Conservation (phyloP, 2,113 vertebrate species). For the Centropristis striata region DNA sequence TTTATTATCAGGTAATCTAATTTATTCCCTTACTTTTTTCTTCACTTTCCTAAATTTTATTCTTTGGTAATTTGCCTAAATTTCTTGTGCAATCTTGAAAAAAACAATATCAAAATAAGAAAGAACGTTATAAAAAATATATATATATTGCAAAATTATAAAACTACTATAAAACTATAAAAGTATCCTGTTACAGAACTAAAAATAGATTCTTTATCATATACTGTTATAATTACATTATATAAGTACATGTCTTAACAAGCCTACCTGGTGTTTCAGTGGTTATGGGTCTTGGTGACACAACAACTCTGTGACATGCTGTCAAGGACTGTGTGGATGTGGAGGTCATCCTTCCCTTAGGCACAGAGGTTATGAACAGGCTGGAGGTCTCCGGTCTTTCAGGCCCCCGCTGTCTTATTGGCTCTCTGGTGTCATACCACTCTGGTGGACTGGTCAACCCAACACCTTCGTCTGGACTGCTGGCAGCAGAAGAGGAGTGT, state of each 20-base stretch:
- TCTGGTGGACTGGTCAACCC: conserved; percentile 66
- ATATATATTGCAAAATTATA: too few relatives aligned
- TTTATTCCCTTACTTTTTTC: too few relatives aligned
- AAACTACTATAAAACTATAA: neutral
- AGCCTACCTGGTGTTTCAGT: conserved; percentile 61
- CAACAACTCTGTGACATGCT: conserved; percentile 6
- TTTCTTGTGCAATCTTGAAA: too few relatives aligned
- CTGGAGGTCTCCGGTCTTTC: conserved; percentile 76
- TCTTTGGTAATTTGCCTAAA: too few relatives aligned
- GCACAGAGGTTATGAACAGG: conserved; percentile 74
- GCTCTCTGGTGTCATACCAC: conserved; percentile 49
- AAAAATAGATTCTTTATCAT: neutral
- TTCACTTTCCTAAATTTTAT: too few relatives aligned
- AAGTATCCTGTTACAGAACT: neutral
- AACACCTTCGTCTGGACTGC: conserved; percentile 64
- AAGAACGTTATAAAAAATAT: too few relatives aligned
- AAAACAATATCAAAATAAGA: too few relatives aligned
- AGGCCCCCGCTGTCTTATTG: conserved; percentile 30
- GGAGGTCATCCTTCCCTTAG: conserved; percentile 46
- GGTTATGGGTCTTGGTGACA: conserved; percentile 17
- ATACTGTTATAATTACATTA: neutral
- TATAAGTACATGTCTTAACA: neutral
- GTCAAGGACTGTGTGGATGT: conserved; percentile 28
- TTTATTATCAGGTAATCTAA: too few relatives aligned
- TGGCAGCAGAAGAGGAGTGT: conserved; percentile 19